phyloP scores from a whole-genome alignment of 2,797 vertebrate species.

The Varecia variegata region DNA sequence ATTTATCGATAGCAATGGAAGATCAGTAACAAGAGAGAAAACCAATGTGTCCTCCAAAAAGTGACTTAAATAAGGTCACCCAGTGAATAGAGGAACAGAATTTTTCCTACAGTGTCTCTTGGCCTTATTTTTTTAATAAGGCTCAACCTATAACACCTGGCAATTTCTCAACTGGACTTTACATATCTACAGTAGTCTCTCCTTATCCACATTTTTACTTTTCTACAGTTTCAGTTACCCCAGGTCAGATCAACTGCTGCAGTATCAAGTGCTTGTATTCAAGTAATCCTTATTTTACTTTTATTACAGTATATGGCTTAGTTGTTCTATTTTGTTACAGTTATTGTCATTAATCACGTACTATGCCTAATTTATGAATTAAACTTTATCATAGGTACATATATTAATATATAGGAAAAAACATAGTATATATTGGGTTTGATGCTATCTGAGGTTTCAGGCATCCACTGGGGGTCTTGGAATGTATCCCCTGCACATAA shows the following conservation, averaged over 20 bases:
- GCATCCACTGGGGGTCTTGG: not conserved
- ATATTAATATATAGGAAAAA: not conserved
- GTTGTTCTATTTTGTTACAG: not conserved
- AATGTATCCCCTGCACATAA: not conserved
- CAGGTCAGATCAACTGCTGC: not conserved
- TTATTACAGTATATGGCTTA: not conserved
- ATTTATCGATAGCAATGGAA: not conserved
- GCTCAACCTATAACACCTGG: not conserved
- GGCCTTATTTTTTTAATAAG: slow-evolving; percentile 15
- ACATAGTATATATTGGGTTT: not conserved
- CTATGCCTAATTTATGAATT: not conserved
- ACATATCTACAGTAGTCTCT: not conserved
- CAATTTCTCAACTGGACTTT: slow-evolving; percentile 20
- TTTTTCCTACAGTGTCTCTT: not conserved
- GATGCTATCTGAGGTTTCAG: not conserved
- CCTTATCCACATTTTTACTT: not conserved
- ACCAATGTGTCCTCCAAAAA: not conserved
- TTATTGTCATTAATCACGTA: not conserved
- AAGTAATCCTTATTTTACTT: not conserved
- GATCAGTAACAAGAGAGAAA: not conserved
- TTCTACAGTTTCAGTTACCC: not conserved
- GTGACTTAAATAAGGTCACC: not conserved
- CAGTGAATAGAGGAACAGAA: not conserved
- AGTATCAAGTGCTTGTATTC: not conserved
- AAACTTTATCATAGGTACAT: not conserved